Evolutionary conservation across 2,797 vertebrate species (phyloP), one percentile per base, ranked within the genome.

Genomic region (Propithecus perrieri): DNA sequence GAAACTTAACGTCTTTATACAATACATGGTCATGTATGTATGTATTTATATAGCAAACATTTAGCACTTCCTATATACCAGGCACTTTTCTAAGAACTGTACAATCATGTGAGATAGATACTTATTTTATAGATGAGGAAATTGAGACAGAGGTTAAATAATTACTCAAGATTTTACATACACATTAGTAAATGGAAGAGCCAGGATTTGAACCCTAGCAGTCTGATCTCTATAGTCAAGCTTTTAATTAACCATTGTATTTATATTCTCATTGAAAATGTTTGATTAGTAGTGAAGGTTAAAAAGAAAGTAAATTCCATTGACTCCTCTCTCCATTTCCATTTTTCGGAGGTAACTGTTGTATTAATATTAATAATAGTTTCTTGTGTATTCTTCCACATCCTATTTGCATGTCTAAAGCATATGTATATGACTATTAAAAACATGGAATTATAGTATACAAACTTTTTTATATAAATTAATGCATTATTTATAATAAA

Each of bases 1-100:
- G 38, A 95, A 92, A 90, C 41, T 41, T 78, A 67, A 35, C 28
- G 43, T 71, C 75, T 84, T 92, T 90, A n/a, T 89, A 63, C 22
- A 87, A 41, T 50, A 50, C 14, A n/a, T 57, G 28, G 28, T 89
- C 4, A 69, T 75, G 33, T 95, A 15, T 71, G 18, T 57, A 5
- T 89, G 11, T 53, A n/a, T 57, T 87, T 81, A 65, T 91, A 11
- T 91, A 72, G 50, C 38, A 69, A 17, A 76, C 80, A 79, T 79
- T 96, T 78, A 79, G 33, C 85, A 38, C 55, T 94, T 78, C 28
- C 28, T 94, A 0, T 71, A 4, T 93, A 67, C 43, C 22, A 57
- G 24, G 22, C 30, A 84, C 57, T 94, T 86, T 85, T 38, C n/a
- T 84, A 84, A 91, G 50, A 81, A 92, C 33, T 85, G 10, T 92